A percentile compares a stretch with the other conserved stretches of the same genome.
phyloP scores from a whole-genome alignment of 2,888 invertebrate genomes.

The Axea sp. region DNA sequence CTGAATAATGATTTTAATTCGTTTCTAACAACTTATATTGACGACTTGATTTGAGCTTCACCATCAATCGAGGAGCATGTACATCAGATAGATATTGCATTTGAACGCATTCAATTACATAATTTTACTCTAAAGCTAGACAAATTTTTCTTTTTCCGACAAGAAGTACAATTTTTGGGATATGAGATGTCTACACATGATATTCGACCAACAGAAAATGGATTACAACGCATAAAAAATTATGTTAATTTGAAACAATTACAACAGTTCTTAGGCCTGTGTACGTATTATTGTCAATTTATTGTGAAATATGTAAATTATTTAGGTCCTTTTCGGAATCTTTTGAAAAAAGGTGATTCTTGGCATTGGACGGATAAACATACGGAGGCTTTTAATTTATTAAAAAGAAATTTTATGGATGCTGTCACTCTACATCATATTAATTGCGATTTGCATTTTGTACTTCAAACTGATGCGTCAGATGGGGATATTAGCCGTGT shows the following conservation, averaged over 20 bases:
- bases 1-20: too few relatives aligned
- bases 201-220: too few relatives aligned
- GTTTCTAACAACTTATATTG: too few relatives aligned
- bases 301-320: conserved; percentile 1
- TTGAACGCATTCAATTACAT: too few relatives aligned
- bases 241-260: conserved; percentile 66
- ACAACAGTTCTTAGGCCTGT: conserved; percentile 28
- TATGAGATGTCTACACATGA: too few relatives aligned
- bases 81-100: too few relatives aligned
- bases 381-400: conserved; percentile 24
- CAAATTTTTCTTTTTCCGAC: too few relatives aligned
- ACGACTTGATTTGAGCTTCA: too few relatives aligned
- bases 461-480: conserved; percentile 57
- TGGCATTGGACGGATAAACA: conserved; percentile 6
- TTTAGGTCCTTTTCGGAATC: conserved; percentile 4
- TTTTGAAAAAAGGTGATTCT: not conserved
- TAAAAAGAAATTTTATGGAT: conserved; percentile 48
- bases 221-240: too few relatives aligned
- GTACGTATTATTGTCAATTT: conserved; percentile 30
- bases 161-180: too few relatives aligned
- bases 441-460: conserved; percentile 21
- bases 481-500: conserved; percentile 56
- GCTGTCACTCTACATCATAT: not conserved
- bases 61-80: too few relatives aligned
- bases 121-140: too few relatives aligned